Conservation (phyloP, 30 jellyfish, hydroid and myxozoan genomes). For the Pelagia noctiluca region DNA sequence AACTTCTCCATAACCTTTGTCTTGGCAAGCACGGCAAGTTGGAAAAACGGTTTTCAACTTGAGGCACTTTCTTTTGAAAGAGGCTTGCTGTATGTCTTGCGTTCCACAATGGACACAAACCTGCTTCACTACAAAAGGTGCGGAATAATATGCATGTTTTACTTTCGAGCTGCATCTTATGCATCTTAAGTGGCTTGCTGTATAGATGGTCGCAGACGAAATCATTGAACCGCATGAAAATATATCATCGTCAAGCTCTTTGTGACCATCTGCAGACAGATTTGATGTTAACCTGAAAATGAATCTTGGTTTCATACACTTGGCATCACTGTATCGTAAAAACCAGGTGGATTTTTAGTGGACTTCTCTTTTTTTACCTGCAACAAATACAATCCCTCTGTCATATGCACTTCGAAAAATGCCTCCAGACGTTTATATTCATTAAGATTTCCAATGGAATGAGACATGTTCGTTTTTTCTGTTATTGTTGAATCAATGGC, state of each 20-base stretch:
- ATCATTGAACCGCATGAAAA: not conserved
- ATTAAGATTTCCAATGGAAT: slow-evolving; percentile 13
- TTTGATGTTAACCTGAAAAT: not conserved
- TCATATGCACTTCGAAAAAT: slow-evolving; percentile 13
- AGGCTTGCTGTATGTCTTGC: not conserved
- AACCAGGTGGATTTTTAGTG: no score
- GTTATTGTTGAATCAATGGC: not conserved
- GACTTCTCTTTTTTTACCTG: no score
- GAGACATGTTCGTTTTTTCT: slow-evolving; percentile 15
- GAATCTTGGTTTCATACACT: not conserved
- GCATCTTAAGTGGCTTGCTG: not conserved
- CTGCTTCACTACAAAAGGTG: not conserved
- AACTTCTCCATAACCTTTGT: not conserved
- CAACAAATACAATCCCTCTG: slow-evolving; percentile 33
- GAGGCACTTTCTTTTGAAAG: not conserved
- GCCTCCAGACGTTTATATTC: slow-evolving; percentile 18
- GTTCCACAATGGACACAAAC: not conserved
- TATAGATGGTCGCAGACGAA: not conserved
- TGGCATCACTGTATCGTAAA: not conserved
- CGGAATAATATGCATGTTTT: not conserved
- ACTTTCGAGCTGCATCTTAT: not conserved
- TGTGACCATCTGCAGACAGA: not conserved
- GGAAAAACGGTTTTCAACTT: not conserved
- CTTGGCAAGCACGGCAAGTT: not conserved
- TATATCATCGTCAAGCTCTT: not conserved